Conservation (phyloP, 2,113 vertebrate genomes). For the Calonectris borealis region DNA sequence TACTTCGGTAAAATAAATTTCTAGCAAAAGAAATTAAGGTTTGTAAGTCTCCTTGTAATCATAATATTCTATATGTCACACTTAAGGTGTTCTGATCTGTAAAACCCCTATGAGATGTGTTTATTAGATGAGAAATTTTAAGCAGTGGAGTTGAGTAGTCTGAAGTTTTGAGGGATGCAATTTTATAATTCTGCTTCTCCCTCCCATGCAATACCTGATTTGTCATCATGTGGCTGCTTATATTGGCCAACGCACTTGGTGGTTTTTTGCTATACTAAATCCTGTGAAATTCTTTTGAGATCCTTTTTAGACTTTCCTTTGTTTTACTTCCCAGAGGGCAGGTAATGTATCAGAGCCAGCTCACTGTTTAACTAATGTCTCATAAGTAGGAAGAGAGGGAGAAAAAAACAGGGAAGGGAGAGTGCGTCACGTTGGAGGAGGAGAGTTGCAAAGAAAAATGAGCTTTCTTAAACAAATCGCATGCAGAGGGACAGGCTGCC, state of each 20-base stretch:
- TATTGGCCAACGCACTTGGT: background rate
- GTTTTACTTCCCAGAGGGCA: conserved; percentile 11
- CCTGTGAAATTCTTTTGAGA: background rate
- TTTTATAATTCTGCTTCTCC: background rate
- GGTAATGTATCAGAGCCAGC: conserved; percentile 1
- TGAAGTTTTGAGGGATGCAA: background rate
- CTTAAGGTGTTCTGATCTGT: background rate
- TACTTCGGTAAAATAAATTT: background rate
- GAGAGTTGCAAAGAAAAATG: conserved; percentile 21
- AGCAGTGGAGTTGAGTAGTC: background rate
- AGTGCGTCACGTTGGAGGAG: conserved; percentile 37
- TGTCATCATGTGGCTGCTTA: background rate
- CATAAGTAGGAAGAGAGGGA: background rate
- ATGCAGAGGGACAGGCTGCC: background rate
- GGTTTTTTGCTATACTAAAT: background rate
- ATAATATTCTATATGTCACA: background rate
- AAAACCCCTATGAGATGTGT: background rate
- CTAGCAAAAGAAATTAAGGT: background rate
- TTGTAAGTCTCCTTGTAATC: background rate
- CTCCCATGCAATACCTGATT: background rate
- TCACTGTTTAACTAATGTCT: conserved; percentile 24
- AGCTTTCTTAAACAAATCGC: background rate
- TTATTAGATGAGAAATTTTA: background rate
- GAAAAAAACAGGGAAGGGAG: background rate
- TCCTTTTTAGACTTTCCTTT: background rate